Evolutionary conservation across 2,113 vertebrate species (phyloP).

Genomic region (Zosterops pallidus): DNA sequence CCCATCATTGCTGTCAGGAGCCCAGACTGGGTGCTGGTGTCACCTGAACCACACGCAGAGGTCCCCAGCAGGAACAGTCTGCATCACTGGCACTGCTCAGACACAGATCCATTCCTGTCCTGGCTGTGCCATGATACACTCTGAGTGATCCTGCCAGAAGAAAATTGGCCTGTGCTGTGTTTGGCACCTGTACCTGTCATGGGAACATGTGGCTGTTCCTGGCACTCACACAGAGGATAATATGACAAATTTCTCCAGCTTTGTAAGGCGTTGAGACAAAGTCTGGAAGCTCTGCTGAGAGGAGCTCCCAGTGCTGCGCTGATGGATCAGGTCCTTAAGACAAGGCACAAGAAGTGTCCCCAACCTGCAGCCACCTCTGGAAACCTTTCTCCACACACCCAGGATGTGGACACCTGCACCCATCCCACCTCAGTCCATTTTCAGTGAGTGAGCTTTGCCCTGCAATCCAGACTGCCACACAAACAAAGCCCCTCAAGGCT

Average conservation of each 20-base stretch:
- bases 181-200: neutral
- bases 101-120: neutral
- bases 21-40: neutral
- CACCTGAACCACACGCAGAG: neutral
- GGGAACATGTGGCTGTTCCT: neutral
- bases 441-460: neutral
- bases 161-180: neutral
- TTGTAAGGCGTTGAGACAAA: neutral
- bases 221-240: neutral
- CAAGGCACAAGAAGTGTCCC: neutral
- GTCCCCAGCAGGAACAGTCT: neutral
- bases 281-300: neutral
- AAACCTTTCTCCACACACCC: neutral
- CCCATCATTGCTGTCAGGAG: fast-evolving
- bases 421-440: neutral
- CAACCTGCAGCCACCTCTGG: neutral
- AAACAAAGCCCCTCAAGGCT: neutral
- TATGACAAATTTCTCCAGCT: neutral
- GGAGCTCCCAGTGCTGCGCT: neutral
- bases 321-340: neutral
- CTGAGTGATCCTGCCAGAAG: neutral
- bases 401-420: fast-evolving
- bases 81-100: neutral
- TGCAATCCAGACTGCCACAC: neutral
- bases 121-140: neutral